Conservation (phyloP, 2,888 invertebrate genomes). For the Plagodis pulveraria region DNA sequence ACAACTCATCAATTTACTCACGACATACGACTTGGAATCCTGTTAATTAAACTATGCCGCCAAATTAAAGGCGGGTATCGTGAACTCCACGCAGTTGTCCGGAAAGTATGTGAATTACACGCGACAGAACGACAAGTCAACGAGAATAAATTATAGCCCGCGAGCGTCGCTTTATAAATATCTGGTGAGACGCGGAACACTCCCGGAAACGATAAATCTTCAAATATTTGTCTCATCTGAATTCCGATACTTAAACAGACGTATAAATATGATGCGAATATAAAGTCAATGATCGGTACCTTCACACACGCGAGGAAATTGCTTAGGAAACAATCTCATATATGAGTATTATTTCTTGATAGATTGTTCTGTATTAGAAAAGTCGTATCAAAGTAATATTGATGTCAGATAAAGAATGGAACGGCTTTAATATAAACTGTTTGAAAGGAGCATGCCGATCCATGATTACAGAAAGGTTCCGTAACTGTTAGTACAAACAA, state of each 20-base stretch:
- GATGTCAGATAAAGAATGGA: no score
- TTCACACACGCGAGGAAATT: neutral
- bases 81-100: constrained; percentile 36
- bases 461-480: no score
- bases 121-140: constrained; percentile 23
- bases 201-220: constrained; percentile 28
- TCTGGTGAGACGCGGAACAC: constrained; percentile 22
- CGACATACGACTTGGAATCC: constrained; percentile 72
- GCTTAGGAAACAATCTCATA: no score
- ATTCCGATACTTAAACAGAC: constrained; percentile 8
- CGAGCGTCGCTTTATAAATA: constrained; percentile 26
- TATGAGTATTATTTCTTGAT: no score
- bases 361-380: no score
- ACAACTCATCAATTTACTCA: constrained; percentile 79
- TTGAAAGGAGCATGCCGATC: no score
- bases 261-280: neutral
- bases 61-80: constrained; percentile 64
- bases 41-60: constrained; percentile 79
- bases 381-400: no score
- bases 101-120: constrained; percentile 48
- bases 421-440: no score
- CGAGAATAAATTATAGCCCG: constrained; percentile 32
- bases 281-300: neutral
- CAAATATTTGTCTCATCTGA: constrained; percentile 26
- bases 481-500: no score